Conservation (phyloP, 23 tunicate species). For the Trididemnum miniatum region DNA sequence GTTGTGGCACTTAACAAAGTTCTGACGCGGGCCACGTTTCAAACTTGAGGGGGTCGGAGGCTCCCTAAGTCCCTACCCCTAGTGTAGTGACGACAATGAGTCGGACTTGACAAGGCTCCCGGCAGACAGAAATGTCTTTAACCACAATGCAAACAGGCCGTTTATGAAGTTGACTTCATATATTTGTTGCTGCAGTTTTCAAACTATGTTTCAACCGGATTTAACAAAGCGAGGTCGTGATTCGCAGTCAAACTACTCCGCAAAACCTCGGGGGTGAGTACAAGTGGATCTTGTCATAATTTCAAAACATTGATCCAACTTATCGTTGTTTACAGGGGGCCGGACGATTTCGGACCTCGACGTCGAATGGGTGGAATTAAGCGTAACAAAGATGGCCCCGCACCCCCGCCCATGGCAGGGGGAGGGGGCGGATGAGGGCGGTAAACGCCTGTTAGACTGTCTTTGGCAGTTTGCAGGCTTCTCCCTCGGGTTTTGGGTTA, state of each 20-base stretch:
- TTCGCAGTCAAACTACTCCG: constrained; percentile 66
- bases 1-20: too few relatives aligned
- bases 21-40: too few relatives aligned
- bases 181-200: constrained; percentile 56
- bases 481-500: background rate
- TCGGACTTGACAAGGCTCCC: too few relatives aligned
- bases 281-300: background rate
- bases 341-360: constrained; percentile 59
- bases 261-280: constrained; percentile 61
- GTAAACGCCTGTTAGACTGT: constrained; percentile 65
- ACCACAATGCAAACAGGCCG: too few relatives aligned
- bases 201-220: constrained; percentile 86
- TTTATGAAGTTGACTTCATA: too few relatives aligned
- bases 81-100: too few relatives aligned
- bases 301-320: background rate
- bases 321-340: constrained; percentile 43
- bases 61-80: too few relatives aligned
- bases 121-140: too few relatives aligned
- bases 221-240: constrained; percentile 77
- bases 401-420: constrained; percentile 83
- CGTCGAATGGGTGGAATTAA: constrained; percentile 61
- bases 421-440: constrained; percentile 93
- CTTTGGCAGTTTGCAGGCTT: background rate
- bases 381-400: constrained; percentile 41
- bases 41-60: too few relatives aligned